Conservation (phyloP, 2,797 vertebrate species). For the Xiphorhynchus erythropygius region DNA sequence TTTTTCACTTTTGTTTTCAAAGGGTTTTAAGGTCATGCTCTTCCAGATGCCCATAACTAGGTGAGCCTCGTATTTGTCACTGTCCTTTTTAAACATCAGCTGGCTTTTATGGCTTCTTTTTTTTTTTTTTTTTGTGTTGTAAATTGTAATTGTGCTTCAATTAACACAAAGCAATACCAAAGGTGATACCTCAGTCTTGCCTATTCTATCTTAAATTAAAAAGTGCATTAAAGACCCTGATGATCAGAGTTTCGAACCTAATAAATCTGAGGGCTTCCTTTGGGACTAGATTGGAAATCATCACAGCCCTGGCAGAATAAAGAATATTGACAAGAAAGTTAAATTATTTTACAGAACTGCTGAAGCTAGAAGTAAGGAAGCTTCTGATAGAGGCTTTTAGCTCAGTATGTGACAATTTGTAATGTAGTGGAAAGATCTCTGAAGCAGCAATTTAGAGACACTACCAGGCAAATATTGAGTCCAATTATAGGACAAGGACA, state of each 20-base stretch:
- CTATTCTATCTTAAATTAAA: not conserved
- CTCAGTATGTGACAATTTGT: slow-evolving; percentile 16
- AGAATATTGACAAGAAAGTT: slow-evolving; percentile 39
- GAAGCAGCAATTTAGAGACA: slow-evolving; percentile 1
- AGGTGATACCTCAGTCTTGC: not conserved
- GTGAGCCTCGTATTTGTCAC: not conserved
- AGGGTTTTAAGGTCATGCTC: not conserved
- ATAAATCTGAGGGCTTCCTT: not conserved
- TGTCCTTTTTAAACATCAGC: not conserved
- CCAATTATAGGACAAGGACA: not conserved
- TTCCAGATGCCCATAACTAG: not conserved
- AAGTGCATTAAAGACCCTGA: not conserved
- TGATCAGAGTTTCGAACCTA: not conserved
- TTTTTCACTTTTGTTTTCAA: not conserved
- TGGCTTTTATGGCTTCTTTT: not conserved
- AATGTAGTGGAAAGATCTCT: not conserved
- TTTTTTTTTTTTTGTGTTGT: not conserved
- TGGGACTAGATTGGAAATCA: not conserved
- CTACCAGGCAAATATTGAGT: not conserved
- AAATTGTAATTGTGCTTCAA: not conserved
- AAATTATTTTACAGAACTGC: slow-evolving; percentile 48
- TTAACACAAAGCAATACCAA: not conserved
- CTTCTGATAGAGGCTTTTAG: slow-evolving; percentile 39
- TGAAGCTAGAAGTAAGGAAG: slow-evolving; percentile 34
- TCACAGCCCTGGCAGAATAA: not conserved